Percentiles rank a stretch among this genome's conserved stretches.
Evolutionary conservation across 2,113 vertebrate species (phyloP).

Genomic region (Cranoglanis bouderius): DNA sequence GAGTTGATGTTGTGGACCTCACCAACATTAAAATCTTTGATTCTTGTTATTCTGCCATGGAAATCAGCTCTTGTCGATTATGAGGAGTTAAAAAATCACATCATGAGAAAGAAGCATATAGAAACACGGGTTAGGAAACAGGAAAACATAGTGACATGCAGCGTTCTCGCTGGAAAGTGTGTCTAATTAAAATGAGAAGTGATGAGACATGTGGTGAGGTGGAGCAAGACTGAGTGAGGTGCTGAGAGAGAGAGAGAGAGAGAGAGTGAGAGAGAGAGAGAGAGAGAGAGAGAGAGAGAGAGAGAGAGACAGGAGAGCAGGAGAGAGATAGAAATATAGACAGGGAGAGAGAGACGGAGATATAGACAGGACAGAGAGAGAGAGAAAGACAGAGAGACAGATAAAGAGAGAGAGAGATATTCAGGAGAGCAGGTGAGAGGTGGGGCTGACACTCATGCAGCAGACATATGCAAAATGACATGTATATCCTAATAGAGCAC

Average conservation of each 20-base stretch:
- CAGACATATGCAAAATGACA: background rate
- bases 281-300: background rate
- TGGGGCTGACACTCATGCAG: background rate
- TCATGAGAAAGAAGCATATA: background rate
- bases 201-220: slow-evolving; percentile 11
- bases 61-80: background rate
- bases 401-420: background rate
- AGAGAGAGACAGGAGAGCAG: no score
- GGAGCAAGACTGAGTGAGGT: background rate
- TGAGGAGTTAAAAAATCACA: background rate
- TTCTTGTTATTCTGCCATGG: background rate
- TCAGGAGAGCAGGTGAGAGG: no score
- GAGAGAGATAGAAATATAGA: no score
- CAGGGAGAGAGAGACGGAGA: background rate
- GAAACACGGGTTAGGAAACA: background rate
- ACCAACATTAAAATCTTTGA: background rate
- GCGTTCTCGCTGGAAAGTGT: background rate
- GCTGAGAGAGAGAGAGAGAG: background rate
- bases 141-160: background rate
- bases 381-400: background rate
- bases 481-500: background rate
- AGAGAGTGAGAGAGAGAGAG: background rate
- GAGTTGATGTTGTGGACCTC: background rate
- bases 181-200: background rate
- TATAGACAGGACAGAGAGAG: background rate